Percentiles rank a stretch among this genome's conserved stretches.
phyloP scores from a whole-genome alignment of 2,797 vertebrate genomes.

The Gambusia yucatana region DNA sequence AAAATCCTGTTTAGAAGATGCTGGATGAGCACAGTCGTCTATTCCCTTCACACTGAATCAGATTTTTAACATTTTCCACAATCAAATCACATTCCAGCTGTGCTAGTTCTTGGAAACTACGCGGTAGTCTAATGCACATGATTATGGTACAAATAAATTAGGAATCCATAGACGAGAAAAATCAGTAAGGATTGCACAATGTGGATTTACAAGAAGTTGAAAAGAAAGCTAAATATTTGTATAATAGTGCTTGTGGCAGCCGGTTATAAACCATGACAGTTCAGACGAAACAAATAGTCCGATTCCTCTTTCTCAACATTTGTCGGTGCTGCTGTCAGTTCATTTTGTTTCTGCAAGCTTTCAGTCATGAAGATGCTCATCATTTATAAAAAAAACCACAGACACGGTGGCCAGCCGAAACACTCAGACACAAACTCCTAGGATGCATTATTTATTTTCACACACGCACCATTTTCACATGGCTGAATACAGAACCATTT shows the following conservation, averaged over 20 bases:
- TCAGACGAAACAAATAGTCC: constrained; percentile 15
- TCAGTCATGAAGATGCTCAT: constrained; percentile 27
- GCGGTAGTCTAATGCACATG: background rate
- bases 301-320: constrained; percentile 20
- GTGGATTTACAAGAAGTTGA: background rate
- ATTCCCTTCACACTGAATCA: background rate
- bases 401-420: constrained; percentile 23
- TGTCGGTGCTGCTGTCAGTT: constrained; percentile 27
- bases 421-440: constrained; percentile 4
- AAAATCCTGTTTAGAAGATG: background rate
- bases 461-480: constrained; percentile 33
- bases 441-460: constrained; percentile 23
- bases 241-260: background rate
- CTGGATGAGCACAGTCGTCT: background rate
- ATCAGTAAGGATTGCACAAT: background rate
- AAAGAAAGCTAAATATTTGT: background rate
- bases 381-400: constrained; percentile 33
- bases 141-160: background rate
- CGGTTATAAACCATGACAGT: background rate
- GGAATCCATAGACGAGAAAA: background rate
- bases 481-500: constrained; percentile 62
- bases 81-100: background rate
- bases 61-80: background rate
- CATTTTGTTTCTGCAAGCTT: constrained; percentile 29
- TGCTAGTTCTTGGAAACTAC: background rate